A percentile compares a stretch with the other conserved stretches of the same genome.
phyloP scores from a whole-genome alignment of 1,140 invertebrate species.

The Apis cerana region DNA sequence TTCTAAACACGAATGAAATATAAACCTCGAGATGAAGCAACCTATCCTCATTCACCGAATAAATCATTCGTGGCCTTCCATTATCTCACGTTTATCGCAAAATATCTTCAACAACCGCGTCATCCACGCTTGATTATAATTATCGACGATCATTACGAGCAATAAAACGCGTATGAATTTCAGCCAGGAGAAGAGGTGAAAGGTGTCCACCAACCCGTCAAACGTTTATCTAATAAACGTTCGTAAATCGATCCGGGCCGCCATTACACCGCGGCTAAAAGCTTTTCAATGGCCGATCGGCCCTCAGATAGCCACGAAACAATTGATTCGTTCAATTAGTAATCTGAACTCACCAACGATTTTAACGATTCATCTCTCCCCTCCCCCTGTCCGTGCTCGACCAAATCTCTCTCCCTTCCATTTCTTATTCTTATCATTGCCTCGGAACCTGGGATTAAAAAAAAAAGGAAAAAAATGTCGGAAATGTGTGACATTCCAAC shows the following conservation, averaged over 20 bases:
- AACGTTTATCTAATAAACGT: conserved; percentile 63
- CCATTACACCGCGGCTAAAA: conserved; percentile 54
- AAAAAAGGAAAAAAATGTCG: too few relatives aligned
- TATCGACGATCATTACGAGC: conserved; percentile 10
- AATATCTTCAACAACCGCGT: background rate
- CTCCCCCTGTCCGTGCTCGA: background rate
- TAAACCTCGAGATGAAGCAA: too few relatives aligned
- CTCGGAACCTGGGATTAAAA: too few relatives aligned
- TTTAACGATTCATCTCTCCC: background rate
- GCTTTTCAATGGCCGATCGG: conserved; percentile 56
- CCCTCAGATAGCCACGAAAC: conserved; percentile 48
- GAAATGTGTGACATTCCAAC: too few relatives aligned
- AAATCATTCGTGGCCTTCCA: background rate
- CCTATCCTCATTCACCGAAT: too few relatives aligned
- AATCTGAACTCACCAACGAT: conserved; percentile 44
- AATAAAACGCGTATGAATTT: conserved; percentile 13
- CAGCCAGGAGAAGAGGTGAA: background rate
- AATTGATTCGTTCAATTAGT: conserved; percentile 70
- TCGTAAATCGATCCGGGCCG: conserved; percentile 54
- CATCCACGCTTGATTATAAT: conserved; percentile 35
- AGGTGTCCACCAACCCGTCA: background rate
- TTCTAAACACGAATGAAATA: too few relatives aligned
- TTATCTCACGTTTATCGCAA: conserved; percentile 2
- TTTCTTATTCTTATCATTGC: too few relatives aligned
- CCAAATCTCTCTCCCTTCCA: too few relatives aligned